Conservation (phyloP, 2,797 vertebrate genomes). For the Anguilla marmorata region DNA sequence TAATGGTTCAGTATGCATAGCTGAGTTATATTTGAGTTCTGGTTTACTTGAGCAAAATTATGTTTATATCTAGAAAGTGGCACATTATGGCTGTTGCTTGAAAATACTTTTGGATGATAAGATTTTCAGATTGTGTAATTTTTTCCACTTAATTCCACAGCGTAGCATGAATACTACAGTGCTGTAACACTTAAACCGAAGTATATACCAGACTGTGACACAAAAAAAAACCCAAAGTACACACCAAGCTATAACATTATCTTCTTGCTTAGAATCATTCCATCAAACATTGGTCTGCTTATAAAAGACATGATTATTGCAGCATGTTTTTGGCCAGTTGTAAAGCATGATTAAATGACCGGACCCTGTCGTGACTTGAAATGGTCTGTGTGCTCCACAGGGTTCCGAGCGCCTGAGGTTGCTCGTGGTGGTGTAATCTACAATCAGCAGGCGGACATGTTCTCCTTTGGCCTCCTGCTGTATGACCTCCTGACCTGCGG, state of each 20-base stretch:
- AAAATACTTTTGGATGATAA: neutral
- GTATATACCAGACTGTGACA: neutral
- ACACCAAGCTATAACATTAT: neutral
- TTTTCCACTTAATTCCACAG: neutral
- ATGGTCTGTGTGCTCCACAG: slow-evolving; percentile 56
- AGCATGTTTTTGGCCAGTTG: neutral
- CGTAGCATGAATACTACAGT: neutral
- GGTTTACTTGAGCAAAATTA: neutral
- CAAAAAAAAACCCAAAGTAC: neutral
- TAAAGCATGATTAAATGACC: neutral
- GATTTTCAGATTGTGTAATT: neutral
- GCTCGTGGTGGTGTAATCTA: slow-evolving; percentile 93
- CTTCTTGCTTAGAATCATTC: neutral
- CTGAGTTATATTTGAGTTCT: neutral
- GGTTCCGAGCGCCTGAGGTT: slow-evolving; percentile 94
- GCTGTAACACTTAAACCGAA: neutral
- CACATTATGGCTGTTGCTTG: neutral
- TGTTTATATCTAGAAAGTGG: neutral
- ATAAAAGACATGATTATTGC: neutral
- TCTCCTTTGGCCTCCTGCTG: slow-evolving; percentile 92
- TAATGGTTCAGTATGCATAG: neutral
- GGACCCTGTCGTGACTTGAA: neutral
- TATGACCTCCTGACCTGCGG: slow-evolving; percentile 95
- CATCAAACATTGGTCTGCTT: neutral
- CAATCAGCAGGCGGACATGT: slow-evolving; percentile 93